Evolutionary conservation across 1,140 invertebrate species (phyloP), one percentile per base, ranked within the genome.

Genomic region (Dermatophagoides farinae): DNA sequence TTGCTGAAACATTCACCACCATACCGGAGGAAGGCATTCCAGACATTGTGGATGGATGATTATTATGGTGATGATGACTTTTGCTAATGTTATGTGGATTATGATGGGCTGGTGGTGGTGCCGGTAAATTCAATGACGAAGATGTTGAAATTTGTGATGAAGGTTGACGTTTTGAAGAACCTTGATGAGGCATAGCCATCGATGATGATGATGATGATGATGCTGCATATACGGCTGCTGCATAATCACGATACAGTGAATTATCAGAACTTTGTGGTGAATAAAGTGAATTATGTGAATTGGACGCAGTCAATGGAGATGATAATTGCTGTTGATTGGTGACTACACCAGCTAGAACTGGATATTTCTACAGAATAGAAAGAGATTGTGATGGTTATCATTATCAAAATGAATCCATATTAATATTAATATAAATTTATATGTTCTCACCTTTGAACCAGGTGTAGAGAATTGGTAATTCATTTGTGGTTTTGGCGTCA

Each of bases 261-360:
- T 61, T 54, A 31, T 61, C 60, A 55, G 22, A 1, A 11, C 16
- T 16, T 22, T 11, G 57, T 16, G 40, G 23, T 31, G 22, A 54
- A 41, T 47, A 46, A 38, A 53, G 22, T 23, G 44, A 44, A 16
- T 23, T 25, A n/a, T 12, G 37, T 44, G 25, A 70, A 61, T 58
- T 72, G 71, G 31, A 31, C 8, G 31, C 31, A 47, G 66, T 68
- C 50, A 67, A 54, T 37, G 54, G 61, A 47, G 65, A 65, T 20
- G 65, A 65, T 20, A 66, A 53, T 16, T 67, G 65, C 64, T 31
- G 31, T 31, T 31, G 31, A 31, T 2, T 8, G 31, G 47, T 40
- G 53, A 39, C 55, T 41, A 31, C 20, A 40, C 37, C 41, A 16
- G n/a, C 47, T 31, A 18, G 55, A 20, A 23, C n/a, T 12, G n/a